Base-by-base conservation (phyloP, 2,797 vertebrate species). In the Intellagama lesueurii region DNA sequence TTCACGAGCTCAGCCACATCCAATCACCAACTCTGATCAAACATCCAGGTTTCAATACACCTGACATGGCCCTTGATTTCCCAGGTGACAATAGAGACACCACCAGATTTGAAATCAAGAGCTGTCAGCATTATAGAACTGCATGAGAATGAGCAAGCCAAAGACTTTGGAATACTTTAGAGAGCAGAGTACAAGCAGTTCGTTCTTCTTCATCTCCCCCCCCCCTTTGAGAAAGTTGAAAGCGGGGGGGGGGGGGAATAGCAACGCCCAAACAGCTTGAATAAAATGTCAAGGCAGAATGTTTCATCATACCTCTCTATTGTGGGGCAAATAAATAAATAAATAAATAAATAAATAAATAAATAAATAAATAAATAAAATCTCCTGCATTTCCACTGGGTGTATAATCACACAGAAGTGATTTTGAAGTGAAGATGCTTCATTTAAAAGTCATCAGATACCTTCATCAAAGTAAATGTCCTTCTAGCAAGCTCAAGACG, bases 51-150 rank as follows among this genome's bases (percentile, higher is more conserved):
- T 92, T 94, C 92, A 92, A 35, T 72, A 89, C 64, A 78, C 94
- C 72, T 80, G 90, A 90, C 30, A 82, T 0, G 30, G 88, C 47
- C 89, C 88, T 92, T 94, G 92, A 95, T 96, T 95, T 96, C 96
- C 94, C 94, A 91, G 69, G 92, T 47, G 95, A 87, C 90, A 49
- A 44, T 77, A 16, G 83, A 89, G 91, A 90, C 28, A 49, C 49
- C 28, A 70, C 56, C 87, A 69, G 92, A 88, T 92, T 95, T 91
- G 91, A 91, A 89, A 95, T 92, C 91, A 95, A 90, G 86, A 90
- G 68, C 75, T 24, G 66, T 80, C 85, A 93, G 83, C 26, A 83
- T 40, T 35, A 86, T 88, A 69, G 88, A 89, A 52, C 2, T 69
- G 92, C 77, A 88, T 94, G 84, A 81, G 83, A 95, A 93, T 93